These are phyloP conservation scores for Lanius collurio DNA, from an alignment of 2,113 vertebrate genomes.

Conservation along the genomic window DNA sequence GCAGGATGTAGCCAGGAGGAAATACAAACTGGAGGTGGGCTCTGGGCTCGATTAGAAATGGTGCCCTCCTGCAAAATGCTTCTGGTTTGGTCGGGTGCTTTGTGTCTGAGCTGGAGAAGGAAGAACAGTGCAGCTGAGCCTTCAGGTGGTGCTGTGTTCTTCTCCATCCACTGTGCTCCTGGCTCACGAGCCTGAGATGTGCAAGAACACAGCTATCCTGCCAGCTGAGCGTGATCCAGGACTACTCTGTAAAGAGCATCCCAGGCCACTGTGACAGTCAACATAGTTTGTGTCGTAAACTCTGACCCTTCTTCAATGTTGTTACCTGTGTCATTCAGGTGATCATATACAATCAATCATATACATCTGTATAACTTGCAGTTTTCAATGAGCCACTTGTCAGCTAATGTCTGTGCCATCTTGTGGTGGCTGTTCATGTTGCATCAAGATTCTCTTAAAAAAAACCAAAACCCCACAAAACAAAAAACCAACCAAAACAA, in stretches of 20 bases:
- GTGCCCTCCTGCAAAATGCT: not conserved
- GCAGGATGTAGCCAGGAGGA: not conserved
- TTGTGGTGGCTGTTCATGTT: not conserved
- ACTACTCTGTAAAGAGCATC: not conserved
- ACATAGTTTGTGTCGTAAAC: not conserved
- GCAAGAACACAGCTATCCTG: not conserved
- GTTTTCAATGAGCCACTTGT: not conserved
- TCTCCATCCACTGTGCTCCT: not conserved
- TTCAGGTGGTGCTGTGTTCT: slow-evolving; percentile 24
- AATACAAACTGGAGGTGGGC: fast-evolving
- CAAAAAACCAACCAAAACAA: not conserved
- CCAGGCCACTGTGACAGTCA: not conserved
- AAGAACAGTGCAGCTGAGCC: not conserved
- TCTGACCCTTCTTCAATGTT: not conserved
- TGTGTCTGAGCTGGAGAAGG: not conserved
- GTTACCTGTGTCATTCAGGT: fast-evolving
- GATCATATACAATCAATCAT: fast-evolving
- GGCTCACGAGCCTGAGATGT: not conserved
- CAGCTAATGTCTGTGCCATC: not conserved
- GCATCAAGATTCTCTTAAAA: not conserved
- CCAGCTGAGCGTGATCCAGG: not conserved
- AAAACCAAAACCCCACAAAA: too few relatives aligned
- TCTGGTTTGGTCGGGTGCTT: not conserved
- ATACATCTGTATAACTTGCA: not conserved
- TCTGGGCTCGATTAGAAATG: not conserved